A percentile compares a stretch with the other conserved stretches of the same genome.
These are phyloP conservation scores for Crepidodera aurea DNA, from an alignment of 2,888 invertebrate species.

Conservation along the genomic window DNA sequence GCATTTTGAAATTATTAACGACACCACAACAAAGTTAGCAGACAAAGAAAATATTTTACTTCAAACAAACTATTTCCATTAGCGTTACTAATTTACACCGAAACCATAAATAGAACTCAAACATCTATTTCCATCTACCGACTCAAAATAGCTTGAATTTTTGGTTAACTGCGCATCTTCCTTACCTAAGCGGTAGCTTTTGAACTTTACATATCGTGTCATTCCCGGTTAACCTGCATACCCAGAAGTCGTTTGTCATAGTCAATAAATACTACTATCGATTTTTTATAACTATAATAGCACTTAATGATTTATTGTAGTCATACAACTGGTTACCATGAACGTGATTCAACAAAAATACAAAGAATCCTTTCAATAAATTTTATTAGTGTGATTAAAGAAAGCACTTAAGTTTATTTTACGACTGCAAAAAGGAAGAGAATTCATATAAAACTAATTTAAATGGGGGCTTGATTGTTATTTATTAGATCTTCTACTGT, in stretches of 20 bases:
- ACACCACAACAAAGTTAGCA: background rate
- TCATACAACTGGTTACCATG: background rate
- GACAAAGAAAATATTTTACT: background rate
- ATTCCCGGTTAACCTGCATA: background rate
- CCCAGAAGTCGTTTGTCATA: conserved; percentile 11
- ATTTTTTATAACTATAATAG: background rate
- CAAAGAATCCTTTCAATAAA: conserved; percentile 9
- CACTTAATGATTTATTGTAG: conserved; percentile 8
- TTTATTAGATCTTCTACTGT: background rate
- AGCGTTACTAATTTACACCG: background rate
- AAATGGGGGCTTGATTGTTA: background rate
- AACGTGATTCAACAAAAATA: conserved; percentile 2
- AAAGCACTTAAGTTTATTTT: conserved; percentile 1
- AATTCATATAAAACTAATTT: background rate
- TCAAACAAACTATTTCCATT: background rate
- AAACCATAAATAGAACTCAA: background rate
- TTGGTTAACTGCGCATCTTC: background rate
- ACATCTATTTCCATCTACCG: background rate
- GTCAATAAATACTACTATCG: background rate
- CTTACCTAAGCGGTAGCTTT: background rate
- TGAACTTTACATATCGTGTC: background rate
- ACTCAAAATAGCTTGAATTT: background rate
- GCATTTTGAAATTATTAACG: no score
- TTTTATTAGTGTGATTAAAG: background rate
- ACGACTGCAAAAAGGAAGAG: background rate